Conservation (phyloP, 2,797 vertebrate genomes). For the Anniella stebbinsi region DNA sequence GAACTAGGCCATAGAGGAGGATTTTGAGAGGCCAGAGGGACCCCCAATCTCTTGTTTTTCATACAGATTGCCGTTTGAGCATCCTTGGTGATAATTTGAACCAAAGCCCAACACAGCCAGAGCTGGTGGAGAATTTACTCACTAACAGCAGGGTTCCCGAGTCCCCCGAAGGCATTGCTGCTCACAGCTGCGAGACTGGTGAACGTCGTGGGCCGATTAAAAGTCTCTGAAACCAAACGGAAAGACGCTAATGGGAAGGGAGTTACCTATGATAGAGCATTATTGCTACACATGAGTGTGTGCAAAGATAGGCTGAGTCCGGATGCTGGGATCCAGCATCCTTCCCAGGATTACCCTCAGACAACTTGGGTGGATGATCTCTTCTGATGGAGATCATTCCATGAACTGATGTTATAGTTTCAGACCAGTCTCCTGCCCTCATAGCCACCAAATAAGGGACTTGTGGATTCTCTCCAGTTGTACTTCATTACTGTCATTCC, state of each 20-base stretch:
- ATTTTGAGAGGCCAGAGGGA: background rate
- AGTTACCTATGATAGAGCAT: fast-evolving
- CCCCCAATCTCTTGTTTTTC: background rate
- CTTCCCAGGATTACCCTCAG: background rate
- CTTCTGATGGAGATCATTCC: background rate
- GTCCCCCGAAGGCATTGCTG: conserved; percentile 95
- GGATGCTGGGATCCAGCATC: background rate
- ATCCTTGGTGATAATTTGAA: background rate
- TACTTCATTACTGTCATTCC: too few relatives aligned
- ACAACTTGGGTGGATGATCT: background rate
- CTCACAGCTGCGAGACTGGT: conserved; percentile 93
- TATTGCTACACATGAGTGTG: fast-evolving
- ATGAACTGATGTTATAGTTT: background rate
- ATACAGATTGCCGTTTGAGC: too few relatives aligned
- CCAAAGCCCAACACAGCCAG: conserved; percentile 26
- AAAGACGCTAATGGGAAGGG: conserved; percentile 45
- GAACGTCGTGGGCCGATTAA: conserved; percentile 90
- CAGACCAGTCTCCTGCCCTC: too few relatives aligned
- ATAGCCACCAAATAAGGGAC: background rate
- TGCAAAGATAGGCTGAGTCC: background rate
- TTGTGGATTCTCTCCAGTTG: too few relatives aligned
- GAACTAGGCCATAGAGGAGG: background rate
- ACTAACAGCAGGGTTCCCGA: conserved; percentile 97
- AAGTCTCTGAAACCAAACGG: conserved; percentile 86
- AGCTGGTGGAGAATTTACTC: conserved; percentile 80